phyloP scores from a whole-genome alignment of 2,888 invertebrate genomes.

The Sminthurides aquaticus region DNA sequence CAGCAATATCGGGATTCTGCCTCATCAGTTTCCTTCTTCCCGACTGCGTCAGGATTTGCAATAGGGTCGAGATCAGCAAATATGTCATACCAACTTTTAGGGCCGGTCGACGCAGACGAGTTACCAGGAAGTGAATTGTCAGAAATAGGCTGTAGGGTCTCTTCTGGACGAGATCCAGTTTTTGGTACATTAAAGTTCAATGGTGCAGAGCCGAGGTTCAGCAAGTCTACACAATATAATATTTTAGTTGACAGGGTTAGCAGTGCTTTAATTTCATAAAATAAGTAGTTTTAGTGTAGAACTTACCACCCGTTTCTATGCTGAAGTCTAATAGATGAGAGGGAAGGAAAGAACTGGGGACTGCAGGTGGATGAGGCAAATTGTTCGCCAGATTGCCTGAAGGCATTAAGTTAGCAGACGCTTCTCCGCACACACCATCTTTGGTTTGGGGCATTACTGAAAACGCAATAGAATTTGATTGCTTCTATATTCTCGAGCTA shows the following conservation, averaged over 20 bases:
- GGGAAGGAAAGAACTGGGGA: slow-evolving; percentile 34
- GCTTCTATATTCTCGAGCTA: too few relatives aligned
- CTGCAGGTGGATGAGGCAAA: not conserved
- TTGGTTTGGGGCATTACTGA: not conserved
- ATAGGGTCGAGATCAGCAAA: slow-evolving; percentile 90
- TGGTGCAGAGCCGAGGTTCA: slow-evolving; percentile 16
- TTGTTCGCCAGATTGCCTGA: not conserved
- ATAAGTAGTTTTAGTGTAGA: slow-evolving; percentile 12
- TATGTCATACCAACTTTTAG: slow-evolving; percentile 68
- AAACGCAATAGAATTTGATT: not conserved
- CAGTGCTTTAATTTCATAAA: too few relatives aligned
- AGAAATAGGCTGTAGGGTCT: not conserved
- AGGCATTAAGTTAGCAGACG: not conserved
- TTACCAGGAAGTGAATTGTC: not conserved
- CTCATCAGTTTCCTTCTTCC: slow-evolving; percentile 44
- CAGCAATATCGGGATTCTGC: slow-evolving; percentile 45
- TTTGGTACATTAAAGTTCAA: slow-evolving; percentile 4
- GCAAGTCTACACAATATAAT: slow-evolving; percentile 23
- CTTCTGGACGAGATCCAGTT: not conserved
- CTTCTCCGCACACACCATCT: not conserved
- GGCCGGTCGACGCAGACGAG: not conserved
- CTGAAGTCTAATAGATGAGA: slow-evolving; percentile 41
- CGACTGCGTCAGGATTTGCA: slow-evolving; percentile 66
- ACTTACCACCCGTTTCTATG: slow-evolving; percentile 20
- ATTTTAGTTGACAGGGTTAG: too few relatives aligned